Evolutionary conservation across 2,888 invertebrate species (phyloP).

Genomic region (Oxyscelio sp.): DNA sequence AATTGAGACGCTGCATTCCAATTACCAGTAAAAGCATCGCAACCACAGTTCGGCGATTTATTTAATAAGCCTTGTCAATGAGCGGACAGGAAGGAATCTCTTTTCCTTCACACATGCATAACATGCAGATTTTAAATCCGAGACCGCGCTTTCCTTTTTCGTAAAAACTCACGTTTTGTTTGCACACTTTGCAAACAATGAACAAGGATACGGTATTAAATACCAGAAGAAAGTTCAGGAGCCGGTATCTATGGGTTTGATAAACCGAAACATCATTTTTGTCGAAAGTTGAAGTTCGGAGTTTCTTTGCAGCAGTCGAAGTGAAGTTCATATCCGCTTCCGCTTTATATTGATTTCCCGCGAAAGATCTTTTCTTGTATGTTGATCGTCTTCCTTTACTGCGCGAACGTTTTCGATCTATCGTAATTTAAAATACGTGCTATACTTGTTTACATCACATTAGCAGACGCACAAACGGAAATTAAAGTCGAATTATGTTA

Average conservation of each 20-base stretch:
- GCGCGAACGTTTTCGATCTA: constrained; percentile 2
- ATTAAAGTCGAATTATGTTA: background rate
- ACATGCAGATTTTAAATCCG: constrained; percentile 14
- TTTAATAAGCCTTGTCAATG: constrained; percentile 44
- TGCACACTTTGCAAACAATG: constrained; percentile 13
- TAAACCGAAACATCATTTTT: background rate
- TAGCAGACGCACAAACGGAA: constrained; percentile 7
- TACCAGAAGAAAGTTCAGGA: background rate
- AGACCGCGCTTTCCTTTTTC: constrained; percentile 11
- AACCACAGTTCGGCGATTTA: constrained; percentile 46
- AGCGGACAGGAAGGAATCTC: constrained; percentile 24
- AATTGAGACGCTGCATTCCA: constrained; percentile 41
- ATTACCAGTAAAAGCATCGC: constrained; percentile 44
- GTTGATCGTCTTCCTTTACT: no score
- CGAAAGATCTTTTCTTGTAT: no score
- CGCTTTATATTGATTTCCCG: no score
- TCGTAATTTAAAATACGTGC: constrained; percentile 8
- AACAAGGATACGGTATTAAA: constrained; percentile 3
- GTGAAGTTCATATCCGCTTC: background rate
- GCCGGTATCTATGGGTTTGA: background rate
- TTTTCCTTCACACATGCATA: constrained; percentile 6
- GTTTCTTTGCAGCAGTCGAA: constrained; percentile 19
- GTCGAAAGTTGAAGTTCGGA: background rate
- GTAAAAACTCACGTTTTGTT: constrained; percentile 17
- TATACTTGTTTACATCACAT: constrained; percentile 6